These are phyloP conservation scores for Gallinago solitaria DNA, from an alignment of 2,797 vertebrate species.

Conservation along the genomic window DNA sequence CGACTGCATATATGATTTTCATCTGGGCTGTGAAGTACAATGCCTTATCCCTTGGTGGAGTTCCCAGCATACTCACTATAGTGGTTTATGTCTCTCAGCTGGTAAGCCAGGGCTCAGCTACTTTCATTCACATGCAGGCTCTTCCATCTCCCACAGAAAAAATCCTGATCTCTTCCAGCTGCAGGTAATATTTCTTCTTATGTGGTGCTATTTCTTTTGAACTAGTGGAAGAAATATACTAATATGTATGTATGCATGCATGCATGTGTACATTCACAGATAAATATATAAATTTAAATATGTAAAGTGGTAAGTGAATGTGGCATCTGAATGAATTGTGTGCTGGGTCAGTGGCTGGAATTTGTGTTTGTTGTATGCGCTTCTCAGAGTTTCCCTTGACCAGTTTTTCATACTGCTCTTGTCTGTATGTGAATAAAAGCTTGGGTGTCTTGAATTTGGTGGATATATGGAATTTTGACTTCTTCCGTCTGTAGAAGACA, in stretches of 20 bases:
- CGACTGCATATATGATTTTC: background rate
- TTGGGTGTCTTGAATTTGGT: background rate
- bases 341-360: background rate
- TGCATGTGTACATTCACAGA: background rate
- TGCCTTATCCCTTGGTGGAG: background rate
- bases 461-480: background rate
- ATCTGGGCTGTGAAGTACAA: background rate
- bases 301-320: background rate
- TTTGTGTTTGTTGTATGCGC: background rate
- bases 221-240: background rate
- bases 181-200: background rate
- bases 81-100: constrained; percentile 20
- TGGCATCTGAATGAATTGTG: background rate
- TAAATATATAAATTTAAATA: background rate
- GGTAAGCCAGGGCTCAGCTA: background rate
- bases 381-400: background rate
- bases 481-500: background rate
- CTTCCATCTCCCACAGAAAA: background rate
- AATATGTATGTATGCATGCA: accelerated
- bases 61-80: background rate
- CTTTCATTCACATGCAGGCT: background rate
- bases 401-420: background rate
- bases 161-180: background rate
- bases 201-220: background rate
- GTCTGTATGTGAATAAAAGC: background rate